Evolutionary conservation across 2,888 invertebrate genomes (phyloP).

Genomic region (Argyresthia goedartella): DNA sequence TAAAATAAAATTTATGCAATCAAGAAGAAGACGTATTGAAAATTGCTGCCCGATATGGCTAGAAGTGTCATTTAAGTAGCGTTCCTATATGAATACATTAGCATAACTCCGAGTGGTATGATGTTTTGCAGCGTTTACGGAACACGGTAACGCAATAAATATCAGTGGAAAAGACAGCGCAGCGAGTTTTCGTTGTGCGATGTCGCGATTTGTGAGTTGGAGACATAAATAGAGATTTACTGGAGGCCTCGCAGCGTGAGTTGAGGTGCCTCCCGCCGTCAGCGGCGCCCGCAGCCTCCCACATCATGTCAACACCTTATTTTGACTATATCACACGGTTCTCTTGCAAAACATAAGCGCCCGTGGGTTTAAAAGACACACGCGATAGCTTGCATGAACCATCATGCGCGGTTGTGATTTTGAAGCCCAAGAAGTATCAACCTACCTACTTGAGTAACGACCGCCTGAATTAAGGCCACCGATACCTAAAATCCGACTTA

Average conservation of each 20-base stretch:
- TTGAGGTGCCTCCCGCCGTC: not conserved
- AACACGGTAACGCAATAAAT: slow-evolving; percentile 42
- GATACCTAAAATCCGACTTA: no score
- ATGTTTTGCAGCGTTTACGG: slow-evolving; percentile 23
- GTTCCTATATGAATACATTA: slow-evolving; percentile 61
- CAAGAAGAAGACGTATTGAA: slow-evolving; percentile 1
- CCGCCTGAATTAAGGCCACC: no score
- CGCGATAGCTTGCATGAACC: no score
- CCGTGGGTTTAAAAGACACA: no score
- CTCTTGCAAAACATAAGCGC: no score
- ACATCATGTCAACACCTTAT: not conserved
- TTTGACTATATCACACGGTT: no score
- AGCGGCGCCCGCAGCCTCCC: not conserved
- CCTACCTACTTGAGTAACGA: no score
- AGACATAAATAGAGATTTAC: slow-evolving; percentile 39
- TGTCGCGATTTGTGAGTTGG: slow-evolving; percentile 20
- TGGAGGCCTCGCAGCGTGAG: not conserved
- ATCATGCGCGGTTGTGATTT: no score
- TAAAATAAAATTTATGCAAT: not conserved
- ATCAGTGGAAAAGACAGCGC: slow-evolving; percentile 35
- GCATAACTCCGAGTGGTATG: slow-evolving; percentile 39
- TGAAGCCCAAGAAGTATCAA: no score
- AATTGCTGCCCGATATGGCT: slow-evolving; percentile 15
- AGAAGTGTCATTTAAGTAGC: slow-evolving; percentile 39
- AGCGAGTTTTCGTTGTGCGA: slow-evolving; percentile 25